Evolutionary conservation across 35 echinoderm and acorn worm genomes (phyloP), one percentile per base, ranked within the genome.

Genomic region (Diadema setosum): DNA sequence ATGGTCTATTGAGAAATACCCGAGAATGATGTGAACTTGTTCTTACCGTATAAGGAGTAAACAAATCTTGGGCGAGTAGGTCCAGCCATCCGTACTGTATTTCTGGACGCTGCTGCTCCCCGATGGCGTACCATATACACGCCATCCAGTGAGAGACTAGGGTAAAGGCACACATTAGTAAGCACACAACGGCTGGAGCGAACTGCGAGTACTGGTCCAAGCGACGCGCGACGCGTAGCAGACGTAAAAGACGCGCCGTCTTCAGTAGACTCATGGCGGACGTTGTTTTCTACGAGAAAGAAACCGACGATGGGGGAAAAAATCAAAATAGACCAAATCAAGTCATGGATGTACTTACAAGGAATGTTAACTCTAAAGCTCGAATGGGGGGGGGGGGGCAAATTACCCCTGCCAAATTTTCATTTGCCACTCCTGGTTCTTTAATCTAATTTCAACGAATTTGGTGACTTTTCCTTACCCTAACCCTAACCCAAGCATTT

Each of bases 181-280:
- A 65, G 8, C 81, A 84, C 2, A 98, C 85, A 7, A 98, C 96
- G 23, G 96, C 96, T 23, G 96, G 96, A 5, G 92, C 96, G 64
- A 93, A 98, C 81, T 98, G 96, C 1, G 96, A 98, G 69, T 98
- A 98, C 48, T 94, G 88, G 48, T 98, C 96, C n/a, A 98, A 40
- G 16, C 89, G 80, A 35, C 96, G 89, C 2, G 89, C 91, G 21
- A 98, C 96, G 20, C 96, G 88, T 14, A 98, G 49, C 17, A 98
- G 42, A 63, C 96, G 89, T 14, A 98, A 84, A 36, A 98, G 83
- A 8, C 96, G 78, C 3, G 92, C 92, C 42, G 96, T 94, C 82
- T 98, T 98, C 35, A 98, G 81, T 9, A 98, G 65, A 61, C 96
- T 93, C 86, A 98, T 94, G 29, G 92, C 85, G 25, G 88, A 94